Evolutionary conservation across 1,140 invertebrate genomes (phyloP).

Genomic region (Chrysomallon squamiferum): DNA sequence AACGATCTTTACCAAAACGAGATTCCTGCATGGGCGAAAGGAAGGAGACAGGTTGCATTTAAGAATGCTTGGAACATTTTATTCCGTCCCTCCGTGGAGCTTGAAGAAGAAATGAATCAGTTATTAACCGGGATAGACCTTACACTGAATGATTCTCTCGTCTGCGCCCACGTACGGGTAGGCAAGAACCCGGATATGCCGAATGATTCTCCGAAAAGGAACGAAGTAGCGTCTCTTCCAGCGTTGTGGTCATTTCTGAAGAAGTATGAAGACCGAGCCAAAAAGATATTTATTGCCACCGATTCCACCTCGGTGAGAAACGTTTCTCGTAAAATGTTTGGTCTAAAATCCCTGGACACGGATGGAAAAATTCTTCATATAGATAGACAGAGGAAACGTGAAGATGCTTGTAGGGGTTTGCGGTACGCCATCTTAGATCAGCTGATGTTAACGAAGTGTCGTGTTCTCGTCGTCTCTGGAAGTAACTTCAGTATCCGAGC

Average conservation of each 20-base stretch:
- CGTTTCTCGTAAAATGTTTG: slow-evolving; percentile 14
- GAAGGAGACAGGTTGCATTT: not conserved
- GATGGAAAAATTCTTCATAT: slow-evolving; percentile 28
- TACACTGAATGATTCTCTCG: not conserved
- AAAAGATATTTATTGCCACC: slow-evolving; percentile 29
- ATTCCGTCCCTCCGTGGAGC: not conserved
- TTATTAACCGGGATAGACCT: not conserved
- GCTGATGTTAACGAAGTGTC: slow-evolving; percentile 26
- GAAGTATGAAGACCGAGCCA: slow-evolving; percentile 3
- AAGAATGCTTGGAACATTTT: not conserved
- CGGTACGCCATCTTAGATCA: slow-evolving; percentile 29
- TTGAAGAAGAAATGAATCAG: not conserved
- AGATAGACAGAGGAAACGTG: slow-evolving; percentile 15
- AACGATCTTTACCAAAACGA: slow-evolving; percentile 5
- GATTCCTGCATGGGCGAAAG: slow-evolving; percentile 8
- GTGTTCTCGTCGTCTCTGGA: slow-evolving; percentile 21
- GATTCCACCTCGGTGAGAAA: slow-evolving; percentile 19
- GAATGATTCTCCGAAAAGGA: slow-evolving; percentile 13
- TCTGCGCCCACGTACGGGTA: slow-evolving; percentile 34
- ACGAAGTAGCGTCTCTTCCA: slow-evolving; percentile 1
- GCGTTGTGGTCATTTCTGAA: slow-evolving; percentile 22
- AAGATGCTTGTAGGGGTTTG: slow-evolving; percentile 19
- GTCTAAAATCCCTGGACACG: slow-evolving; percentile 9
- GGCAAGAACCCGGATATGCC: slow-evolving; percentile 29
- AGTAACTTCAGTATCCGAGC: slow-evolving; percentile 26